Evolutionary conservation across 2,113 vertebrate species (phyloP).

Genomic region (Phainopepla nitens): DNA sequence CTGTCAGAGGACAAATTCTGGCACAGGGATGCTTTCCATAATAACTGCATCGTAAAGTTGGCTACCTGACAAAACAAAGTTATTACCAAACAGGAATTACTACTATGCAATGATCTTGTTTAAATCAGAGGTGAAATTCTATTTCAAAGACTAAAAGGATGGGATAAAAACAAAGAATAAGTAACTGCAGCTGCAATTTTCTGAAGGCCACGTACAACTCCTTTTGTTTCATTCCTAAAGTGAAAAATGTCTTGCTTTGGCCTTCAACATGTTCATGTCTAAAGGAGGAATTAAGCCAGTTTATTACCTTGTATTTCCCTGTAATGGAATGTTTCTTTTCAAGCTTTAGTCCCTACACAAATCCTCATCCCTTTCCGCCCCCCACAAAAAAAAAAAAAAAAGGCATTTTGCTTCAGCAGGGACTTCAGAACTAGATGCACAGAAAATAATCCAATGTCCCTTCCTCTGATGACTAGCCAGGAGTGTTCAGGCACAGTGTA

Average conservation of each 20-base stretch:
- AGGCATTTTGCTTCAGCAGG: neutral
- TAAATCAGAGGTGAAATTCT: neutral
- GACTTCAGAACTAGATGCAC: neutral
- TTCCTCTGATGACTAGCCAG: slow-evolving; percentile 4
- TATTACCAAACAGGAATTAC: neutral
- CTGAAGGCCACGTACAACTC: neutral
- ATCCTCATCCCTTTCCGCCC: neutral
- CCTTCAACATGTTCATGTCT: neutral
- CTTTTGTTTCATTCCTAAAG: neutral
- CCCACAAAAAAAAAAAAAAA: neutral
- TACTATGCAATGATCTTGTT: neutral
- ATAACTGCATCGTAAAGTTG: neutral
- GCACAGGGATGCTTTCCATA: neutral
- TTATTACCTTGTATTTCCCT: neutral
- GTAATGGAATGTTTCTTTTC: neutral
- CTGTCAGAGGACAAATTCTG: neutral
- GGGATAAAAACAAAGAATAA: neutral
- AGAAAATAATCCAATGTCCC: neutral
- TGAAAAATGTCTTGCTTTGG: neutral
- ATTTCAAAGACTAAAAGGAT: neutral
- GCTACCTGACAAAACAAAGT: neutral
- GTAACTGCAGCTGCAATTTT: neutral
- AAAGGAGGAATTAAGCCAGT: neutral
- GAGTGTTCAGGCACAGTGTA: neutral
- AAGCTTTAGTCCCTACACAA: neutral